Evolutionary conservation across 1,140 invertebrate species (phyloP), one percentile per base, ranked within the genome.

Genomic region (Triops longicaudatus): DNA sequence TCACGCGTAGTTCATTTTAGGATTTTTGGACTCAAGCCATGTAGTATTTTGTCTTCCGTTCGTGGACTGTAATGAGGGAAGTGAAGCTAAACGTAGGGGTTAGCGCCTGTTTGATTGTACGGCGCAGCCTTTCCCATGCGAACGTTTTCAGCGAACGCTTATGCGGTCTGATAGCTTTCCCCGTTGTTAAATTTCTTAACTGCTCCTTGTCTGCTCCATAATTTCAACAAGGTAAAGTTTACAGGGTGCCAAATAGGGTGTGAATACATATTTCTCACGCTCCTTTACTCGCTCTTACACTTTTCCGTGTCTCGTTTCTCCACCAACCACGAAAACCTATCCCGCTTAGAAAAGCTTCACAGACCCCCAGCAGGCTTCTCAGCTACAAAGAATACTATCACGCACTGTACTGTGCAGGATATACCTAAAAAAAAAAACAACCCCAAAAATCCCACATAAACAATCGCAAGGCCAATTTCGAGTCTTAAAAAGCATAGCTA

Each of bases 171-270:
- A 63, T 63, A 63, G 50, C n/a, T 63, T 63, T 63, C 50, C 50
- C 17, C 50, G 22, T 22, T 63, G 50, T 63, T 37, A 63, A 63
- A 63, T 63, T 63, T 63, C 17, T 63, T 63, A 63, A 63, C 50
- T 63, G 50, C 50, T 37, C 31, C 50, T 22, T 4, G 22, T 22
- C 3, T 22, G 6, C 50, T 63, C 50, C 22, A 3, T 63, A 63
- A 63, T 63, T 63, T 63, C 50, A 63, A 63, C 50, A 63, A 63
- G 50, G 50, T 63, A 22, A 17, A 63, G 50, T 63, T 63, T 63
- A 63, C 50, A 63, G 50, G 50, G 50, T 63, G 50, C 50, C 50
- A 63, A 63, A 63, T 22, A 22, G n/a, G 50, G 50, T 63, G 50
- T 63, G n/a, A 63, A 63, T 22, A 14, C 50, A 63, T 63, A 63